Base-by-base conservation (phyloP, 2,888 invertebrate genomes). In the Dermolepida albohirtum region DNA sequence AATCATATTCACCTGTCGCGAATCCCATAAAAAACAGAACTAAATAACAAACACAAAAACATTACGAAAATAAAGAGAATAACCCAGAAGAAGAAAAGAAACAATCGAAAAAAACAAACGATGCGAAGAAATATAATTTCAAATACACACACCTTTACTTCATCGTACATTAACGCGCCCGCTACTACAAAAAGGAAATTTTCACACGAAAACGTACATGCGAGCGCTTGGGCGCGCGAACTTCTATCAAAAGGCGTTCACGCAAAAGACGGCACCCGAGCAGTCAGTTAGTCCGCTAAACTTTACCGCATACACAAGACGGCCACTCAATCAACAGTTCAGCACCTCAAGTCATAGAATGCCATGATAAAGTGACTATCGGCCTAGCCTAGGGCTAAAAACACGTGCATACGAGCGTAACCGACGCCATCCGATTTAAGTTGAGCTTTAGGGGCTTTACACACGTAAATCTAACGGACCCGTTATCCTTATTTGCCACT, bases 271-370 rank as follows among this genome's bases (percentile, higher is more conserved):
- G 47, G 47, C 39, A 29, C 59, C 59, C 47, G 59, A 22, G 59
- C 59, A 47, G 59, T 34, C 59, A 49, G 16, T 49, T 14, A 51
- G 64, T 64, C 50, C 51, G 52, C 64, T 64, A 44, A 50, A 65
- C 52, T 72, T 68, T 70, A 34, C 34, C 6, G 10, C 34, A 34
- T 67, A 70, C 66, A 67, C 73, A 71, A 68, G 71, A 73, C 70
- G 68, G 71, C 67, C 71, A 70, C 71, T 76, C 76, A 75, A 75
- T 78, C 77, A 75, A 74, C 75, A 72, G 74, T 73, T 75, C 75
- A 75, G 75, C 77, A 78, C 76, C 76, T 76, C 76, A 71, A 76
- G 76, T 76, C 75, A 75, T 73, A 73, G 74, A 73, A 71, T 74
- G 74, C 70, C 71, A 68, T 71, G 72, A 74, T 73, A 70, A 74